A percentile compares a stretch with the other conserved stretches of the same genome.
Conservation (phyloP, 1,140 invertebrate genomes). For the Temnothorax curvispinosus region DNA sequence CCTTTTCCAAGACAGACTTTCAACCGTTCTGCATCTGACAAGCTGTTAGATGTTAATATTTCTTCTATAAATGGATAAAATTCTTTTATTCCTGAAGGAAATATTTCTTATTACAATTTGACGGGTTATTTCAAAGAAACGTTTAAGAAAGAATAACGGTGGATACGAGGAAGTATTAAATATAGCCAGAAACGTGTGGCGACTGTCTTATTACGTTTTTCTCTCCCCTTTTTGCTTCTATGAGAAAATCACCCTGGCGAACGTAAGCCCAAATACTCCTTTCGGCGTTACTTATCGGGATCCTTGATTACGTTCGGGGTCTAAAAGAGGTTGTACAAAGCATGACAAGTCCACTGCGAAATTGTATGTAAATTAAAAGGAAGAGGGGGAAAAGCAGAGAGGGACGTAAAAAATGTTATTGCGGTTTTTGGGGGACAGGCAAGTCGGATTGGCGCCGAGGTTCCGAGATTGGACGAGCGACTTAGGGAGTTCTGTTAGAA, state of each 20-base stretch:
- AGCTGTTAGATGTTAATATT: conserved; percentile 39
- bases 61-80: not conserved
- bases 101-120: conserved; percentile 26
- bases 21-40: conserved; percentile 17
- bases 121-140: conserved; percentile 33
- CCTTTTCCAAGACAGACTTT: not conserved
- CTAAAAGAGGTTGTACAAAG: conserved; percentile 38
- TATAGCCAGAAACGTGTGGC: not conserved
- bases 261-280: conserved; percentile 16
- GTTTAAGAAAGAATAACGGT: not conserved
- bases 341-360: conserved; percentile 15
- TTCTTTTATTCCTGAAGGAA: not conserved
- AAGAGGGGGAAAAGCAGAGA: conserved; percentile 1
- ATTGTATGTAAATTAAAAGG: conserved; percentile 72
- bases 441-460: conserved; percentile 40
- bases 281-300: conserved; percentile 51
- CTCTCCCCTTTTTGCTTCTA: not conserved
- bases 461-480: conserved; percentile 72
- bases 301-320: conserved; percentile 34
- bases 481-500: conserved; percentile 70
- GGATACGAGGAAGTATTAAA: conserved; percentile 14
- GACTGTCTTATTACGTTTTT: conserved; percentile 28
- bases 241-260: conserved; percentile 10
- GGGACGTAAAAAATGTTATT: conserved; percentile 58
- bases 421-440: conserved; percentile 41